A percentile compares a stretch with the other conserved stretches of the same genome.
Evolutionary conservation across 1,140 invertebrate species (phyloP).

Genomic region (Catajapyx aquilonaris): DNA sequence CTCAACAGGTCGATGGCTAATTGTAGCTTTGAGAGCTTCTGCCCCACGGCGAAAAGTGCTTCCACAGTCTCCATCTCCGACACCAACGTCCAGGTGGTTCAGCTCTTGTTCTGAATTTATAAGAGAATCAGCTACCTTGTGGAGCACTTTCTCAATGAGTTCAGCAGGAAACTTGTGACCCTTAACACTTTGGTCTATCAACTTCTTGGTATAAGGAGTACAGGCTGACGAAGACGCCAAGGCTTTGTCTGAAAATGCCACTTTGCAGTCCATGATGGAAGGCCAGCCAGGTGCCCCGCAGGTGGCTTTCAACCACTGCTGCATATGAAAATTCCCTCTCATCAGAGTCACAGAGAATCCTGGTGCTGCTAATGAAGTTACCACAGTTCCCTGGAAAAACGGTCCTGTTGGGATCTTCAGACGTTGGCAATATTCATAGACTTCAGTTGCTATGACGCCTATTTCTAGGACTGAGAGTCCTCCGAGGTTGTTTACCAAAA

Average conservation of each 20-base stretch:
- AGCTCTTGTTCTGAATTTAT: slow-evolving; percentile 31
- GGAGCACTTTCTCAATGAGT: slow-evolving; percentile 14
- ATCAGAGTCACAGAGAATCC: slow-evolving; percentile 40
- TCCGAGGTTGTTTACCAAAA: slow-evolving; percentile 64
- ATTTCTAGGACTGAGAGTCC: slow-evolving; percentile 53
- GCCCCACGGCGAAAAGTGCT: slow-evolving; percentile 42
- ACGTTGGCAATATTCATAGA: slow-evolving; percentile 27
- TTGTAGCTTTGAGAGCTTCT: slow-evolving; percentile 23
- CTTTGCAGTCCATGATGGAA: no score
- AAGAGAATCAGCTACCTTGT: slow-evolving; percentile 26
- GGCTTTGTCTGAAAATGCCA: no score
- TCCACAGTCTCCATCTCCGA: slow-evolving; percentile 68
- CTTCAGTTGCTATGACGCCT: slow-evolving; percentile 46
- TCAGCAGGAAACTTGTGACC: no score
- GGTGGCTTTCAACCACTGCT: slow-evolving; percentile 23
- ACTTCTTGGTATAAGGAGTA: no score
- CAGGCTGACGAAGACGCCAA: no score
- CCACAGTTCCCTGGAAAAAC: slow-evolving; percentile 32
- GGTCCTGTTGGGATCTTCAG: slow-evolving; percentile 23
- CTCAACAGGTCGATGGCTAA: slow-evolving; percentile 14
- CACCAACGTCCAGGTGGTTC: slow-evolving; percentile 47
- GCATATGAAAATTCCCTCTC: slow-evolving; percentile 20
- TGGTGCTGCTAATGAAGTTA: slow-evolving; percentile 35
- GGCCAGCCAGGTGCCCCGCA: slow-evolving; percentile 23
- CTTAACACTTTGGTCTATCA: no score